These are phyloP conservation scores for Agapornis roseicollis DNA, from an alignment of 2,113 vertebrate genomes.

Conservation along the genomic window DNA sequence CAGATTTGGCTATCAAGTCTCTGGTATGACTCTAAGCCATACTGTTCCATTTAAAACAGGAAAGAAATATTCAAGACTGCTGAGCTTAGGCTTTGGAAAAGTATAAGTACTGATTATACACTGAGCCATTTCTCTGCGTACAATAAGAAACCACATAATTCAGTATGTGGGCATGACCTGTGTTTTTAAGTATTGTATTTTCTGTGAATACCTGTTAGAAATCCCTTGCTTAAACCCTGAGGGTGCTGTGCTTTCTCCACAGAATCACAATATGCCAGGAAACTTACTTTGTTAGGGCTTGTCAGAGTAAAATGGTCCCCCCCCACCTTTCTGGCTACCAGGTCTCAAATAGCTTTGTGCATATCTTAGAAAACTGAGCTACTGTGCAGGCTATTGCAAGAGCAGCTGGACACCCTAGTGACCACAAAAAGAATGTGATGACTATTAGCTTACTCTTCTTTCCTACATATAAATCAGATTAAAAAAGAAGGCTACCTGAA, in stretches of 20 bases:
- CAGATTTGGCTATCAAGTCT: neutral
- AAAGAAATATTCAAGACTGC: neutral
- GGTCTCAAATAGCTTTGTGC: neutral
- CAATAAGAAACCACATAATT: conserved; percentile 10
- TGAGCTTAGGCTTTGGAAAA: neutral
- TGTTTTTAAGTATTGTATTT: neutral
- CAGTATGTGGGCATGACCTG: neutral
- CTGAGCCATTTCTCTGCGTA: neutral
- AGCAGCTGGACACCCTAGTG: neutral
- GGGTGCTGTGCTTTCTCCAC: neutral
- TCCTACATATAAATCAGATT: neutral
- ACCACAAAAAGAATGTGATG: neutral
- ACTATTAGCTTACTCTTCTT: neutral
- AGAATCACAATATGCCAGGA: neutral
- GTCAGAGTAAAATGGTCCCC: neutral
- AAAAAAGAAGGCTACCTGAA: neutral
- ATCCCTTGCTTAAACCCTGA: neutral
- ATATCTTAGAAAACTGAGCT: neutral
- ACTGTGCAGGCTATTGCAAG: neutral
- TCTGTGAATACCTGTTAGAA: neutral
- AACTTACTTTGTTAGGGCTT: neutral
- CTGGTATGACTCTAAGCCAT: neutral
- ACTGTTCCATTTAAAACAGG: neutral
- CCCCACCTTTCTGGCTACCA: neutral
- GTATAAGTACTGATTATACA: neutral